These are phyloP conservation scores for Aptenodytes forsteri DNA, from an alignment of 2,113 vertebrate species.

Conservation along the genomic window DNA sequence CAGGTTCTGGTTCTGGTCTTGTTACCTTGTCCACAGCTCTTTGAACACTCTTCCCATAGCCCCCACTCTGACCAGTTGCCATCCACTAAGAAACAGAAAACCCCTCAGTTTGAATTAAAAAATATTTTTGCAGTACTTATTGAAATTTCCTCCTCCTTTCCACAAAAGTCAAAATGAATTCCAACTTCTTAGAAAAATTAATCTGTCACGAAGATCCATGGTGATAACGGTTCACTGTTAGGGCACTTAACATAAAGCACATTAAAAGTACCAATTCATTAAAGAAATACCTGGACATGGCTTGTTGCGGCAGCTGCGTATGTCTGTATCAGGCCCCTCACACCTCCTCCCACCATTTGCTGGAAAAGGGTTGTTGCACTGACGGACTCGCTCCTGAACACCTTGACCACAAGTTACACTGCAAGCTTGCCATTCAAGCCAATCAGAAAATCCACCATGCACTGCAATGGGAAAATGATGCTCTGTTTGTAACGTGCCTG, in stretches of 20 bases:
- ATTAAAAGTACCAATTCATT: neutral
- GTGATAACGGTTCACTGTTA: too few species aligned
- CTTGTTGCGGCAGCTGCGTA: slow-evolving; percentile 80
- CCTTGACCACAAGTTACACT: slow-evolving; percentile 90
- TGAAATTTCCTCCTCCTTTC: neutral
- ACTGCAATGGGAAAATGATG: slow-evolving; percentile 73
- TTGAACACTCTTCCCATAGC: slow-evolving; percentile 92
- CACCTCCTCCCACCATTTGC: slow-evolving; percentile 90
- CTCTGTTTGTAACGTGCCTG: neutral
- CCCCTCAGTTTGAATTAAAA: neutral
- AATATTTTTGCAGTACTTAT: rapidly evolving
- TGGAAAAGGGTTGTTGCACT: slow-evolving; percentile 87
- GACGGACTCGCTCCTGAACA: slow-evolving; percentile 83
- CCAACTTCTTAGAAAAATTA: neutral
- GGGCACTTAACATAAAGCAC: neutral
- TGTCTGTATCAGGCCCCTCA: slow-evolving; percentile 75
- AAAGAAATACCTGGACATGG: slow-evolving; percentile 86
- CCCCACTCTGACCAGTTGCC: slow-evolving; percentile 94
- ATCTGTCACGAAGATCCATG: neutral
- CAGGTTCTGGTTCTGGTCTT: slow-evolving; percentile 88
- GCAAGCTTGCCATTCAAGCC: slow-evolving; percentile 89
- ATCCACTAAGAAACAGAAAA: slow-evolving; percentile 79
- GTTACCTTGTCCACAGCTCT: slow-evolving; percentile 90
- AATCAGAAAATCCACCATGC: slow-evolving; percentile 89
- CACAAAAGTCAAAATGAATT: neutral